A percentile compares a stretch with the other conserved stretches of the same genome.
Evolutionary conservation across 2,113 vertebrate genomes (phyloP).

Genomic region (Pantherophis guttatus): DNA sequence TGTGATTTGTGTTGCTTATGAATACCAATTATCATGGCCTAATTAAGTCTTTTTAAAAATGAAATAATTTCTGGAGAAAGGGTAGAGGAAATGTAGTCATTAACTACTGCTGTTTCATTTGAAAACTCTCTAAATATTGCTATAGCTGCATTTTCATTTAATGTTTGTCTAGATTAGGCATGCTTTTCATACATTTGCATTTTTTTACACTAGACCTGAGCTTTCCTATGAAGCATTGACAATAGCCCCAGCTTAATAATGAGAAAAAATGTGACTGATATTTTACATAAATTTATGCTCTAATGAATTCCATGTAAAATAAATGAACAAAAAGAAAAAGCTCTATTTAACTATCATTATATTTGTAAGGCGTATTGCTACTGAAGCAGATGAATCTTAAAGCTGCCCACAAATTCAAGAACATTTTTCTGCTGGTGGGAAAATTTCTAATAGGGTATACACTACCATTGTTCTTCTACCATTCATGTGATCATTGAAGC

Average conservation of each 20-base stretch:
- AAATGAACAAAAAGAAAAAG: neutral
- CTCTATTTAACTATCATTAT: neutral
- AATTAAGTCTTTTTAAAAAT: neutral
- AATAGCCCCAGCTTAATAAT: neutral
- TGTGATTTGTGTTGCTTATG: neutral
- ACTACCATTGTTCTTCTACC: conserved; percentile 10
- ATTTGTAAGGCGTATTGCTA: neutral
- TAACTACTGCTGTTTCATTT: neutral
- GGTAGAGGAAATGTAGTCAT: neutral
- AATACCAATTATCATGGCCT: neutral
- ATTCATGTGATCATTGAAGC: neutral
- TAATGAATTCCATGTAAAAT: conserved; percentile 4
- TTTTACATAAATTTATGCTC: neutral
- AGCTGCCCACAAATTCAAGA: neutral
- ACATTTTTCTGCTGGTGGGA: conserved; percentile 6
- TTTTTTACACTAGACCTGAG: neutral
- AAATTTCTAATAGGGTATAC: conserved; percentile 4
- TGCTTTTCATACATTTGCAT: neutral
- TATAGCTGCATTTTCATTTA: neutral
- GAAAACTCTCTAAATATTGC: neutral
- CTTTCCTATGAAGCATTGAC: neutral
- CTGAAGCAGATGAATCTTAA: conserved; percentile 11
- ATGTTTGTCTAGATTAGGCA: neutral
- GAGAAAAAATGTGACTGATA: neutral
- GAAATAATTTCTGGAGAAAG: neutral